These are phyloP conservation scores for Lycocorax pyrrhopterus DNA, from an alignment of 2,113 vertebrate genomes.

Conservation along the genomic window DNA sequence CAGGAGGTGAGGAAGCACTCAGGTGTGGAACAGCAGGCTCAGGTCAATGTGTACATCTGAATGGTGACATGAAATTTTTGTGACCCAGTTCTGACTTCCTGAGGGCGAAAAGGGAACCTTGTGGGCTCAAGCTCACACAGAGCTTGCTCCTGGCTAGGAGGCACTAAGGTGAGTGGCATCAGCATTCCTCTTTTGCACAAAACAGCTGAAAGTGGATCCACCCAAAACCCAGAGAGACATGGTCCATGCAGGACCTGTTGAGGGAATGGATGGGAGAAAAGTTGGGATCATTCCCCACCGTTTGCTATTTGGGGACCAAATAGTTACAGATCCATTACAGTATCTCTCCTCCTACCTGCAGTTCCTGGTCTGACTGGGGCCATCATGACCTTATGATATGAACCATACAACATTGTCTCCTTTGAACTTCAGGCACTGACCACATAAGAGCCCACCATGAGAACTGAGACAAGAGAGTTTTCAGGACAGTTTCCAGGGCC, in stretches of 20 bases:
- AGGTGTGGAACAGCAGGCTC: not conserved
- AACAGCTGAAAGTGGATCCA: not conserved
- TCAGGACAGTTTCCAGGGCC: not conserved
- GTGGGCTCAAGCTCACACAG: not conserved
- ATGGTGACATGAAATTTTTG: not conserved
- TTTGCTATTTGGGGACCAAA: not conserved
- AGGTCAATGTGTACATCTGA: not conserved
- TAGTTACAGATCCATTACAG: not conserved
- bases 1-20: not conserved
- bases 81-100: not conserved
- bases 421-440: not conserved
- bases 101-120: not conserved
- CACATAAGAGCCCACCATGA: accelerated
- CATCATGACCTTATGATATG: not conserved
- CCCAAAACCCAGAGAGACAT: not conserved
- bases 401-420: not conserved
- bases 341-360: not conserved
- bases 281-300: not conserved
- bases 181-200: not conserved
- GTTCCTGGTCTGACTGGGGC: not conserved
- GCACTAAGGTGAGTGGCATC: not conserved
- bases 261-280: not conserved
- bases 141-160: not conserved
- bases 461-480: not conserved
- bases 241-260: not conserved